Percentiles rank a stretch among this genome's conserved stretches.
Conservation (phyloP, 2,113 vertebrate genomes). For the Catharus minimus region DNA sequence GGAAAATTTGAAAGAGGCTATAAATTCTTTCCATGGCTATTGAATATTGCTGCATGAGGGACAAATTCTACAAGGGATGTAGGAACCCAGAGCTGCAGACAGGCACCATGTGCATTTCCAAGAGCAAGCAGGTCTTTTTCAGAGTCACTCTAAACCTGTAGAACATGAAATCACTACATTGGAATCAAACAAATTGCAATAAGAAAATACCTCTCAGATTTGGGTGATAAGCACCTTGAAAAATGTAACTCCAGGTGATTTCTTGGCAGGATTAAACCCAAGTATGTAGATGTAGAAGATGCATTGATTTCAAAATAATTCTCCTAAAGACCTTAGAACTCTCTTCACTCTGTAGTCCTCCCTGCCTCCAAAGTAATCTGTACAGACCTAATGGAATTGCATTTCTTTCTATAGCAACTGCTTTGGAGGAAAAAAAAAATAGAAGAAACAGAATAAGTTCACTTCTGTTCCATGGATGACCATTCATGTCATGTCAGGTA, state of each 20-base stretch:
- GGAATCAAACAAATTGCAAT: background rate
- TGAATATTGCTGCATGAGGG: background rate
- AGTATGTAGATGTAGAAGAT: background rate
- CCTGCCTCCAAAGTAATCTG: background rate
- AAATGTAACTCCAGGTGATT: background rate
- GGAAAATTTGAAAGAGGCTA: background rate
- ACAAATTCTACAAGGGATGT: background rate
- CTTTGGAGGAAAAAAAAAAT: background rate
- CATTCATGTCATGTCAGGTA: background rate
- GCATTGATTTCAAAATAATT: background rate
- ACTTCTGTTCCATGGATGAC: background rate
- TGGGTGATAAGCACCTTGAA: background rate
- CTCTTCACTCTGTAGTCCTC: background rate
- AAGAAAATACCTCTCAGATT: background rate
- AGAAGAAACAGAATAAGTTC: background rate
- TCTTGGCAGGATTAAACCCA: background rate
- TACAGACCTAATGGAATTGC: background rate
- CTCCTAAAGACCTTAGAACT: background rate
- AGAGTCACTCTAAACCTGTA: background rate
- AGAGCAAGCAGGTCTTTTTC: background rate
- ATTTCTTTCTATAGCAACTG: background rate
- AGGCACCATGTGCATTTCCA: background rate
- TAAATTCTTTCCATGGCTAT: background rate
- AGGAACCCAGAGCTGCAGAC: background rate
- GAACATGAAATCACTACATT: background rate